Percentiles rank a stretch among this genome's conserved stretches.
Evolutionary conservation across 35 echinoderm and acorn worm species (phyloP).

Genomic region (Apostichopus japonicus): DNA sequence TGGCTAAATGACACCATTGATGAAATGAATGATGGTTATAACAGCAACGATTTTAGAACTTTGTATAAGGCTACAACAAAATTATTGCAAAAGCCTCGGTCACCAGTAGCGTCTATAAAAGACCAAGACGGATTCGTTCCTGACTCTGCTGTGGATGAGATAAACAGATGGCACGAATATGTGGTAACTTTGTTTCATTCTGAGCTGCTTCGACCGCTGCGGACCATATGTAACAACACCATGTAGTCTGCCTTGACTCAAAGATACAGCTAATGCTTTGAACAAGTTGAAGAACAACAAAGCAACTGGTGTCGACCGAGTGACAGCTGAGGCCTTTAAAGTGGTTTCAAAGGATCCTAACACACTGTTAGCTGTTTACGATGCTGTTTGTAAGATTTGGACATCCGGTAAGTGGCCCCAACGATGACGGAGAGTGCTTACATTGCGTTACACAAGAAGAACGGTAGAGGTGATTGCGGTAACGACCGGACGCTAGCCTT

Average conservation of each 20-base stretch:
- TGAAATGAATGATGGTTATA: background rate
- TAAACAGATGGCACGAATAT: constrained; percentile 5
- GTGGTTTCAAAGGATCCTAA: background rate
- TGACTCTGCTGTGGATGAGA: background rate
- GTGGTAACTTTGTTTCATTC: background rate
- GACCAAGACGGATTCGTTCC: background rate
- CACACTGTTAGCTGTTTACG: background rate
- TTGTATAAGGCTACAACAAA: background rate
- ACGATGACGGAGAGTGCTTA: constrained; percentile 42
- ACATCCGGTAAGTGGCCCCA: constrained; percentile 47
- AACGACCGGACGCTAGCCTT: constrained; percentile 48
- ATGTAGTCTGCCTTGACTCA: background rate
- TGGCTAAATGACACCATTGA: no score
- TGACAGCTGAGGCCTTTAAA: constrained; percentile 11
- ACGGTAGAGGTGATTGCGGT: constrained; percentile 28
- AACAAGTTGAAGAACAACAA: background rate
- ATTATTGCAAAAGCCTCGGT: background rate
- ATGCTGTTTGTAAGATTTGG: constrained; percentile 54
- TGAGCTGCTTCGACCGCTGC: background rate
- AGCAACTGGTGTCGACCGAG: background rate
- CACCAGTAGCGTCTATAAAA: background rate
- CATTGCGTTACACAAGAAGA: constrained; percentile 53
- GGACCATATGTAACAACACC: no score
- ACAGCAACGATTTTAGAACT: background rate
- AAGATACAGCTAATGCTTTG: background rate